These are phyloP conservation scores for Amphimedon queenslandica DNA, from an alignment of 37 sponge, comb jelly and placozoan genomes.

Conservation along the genomic window DNA sequence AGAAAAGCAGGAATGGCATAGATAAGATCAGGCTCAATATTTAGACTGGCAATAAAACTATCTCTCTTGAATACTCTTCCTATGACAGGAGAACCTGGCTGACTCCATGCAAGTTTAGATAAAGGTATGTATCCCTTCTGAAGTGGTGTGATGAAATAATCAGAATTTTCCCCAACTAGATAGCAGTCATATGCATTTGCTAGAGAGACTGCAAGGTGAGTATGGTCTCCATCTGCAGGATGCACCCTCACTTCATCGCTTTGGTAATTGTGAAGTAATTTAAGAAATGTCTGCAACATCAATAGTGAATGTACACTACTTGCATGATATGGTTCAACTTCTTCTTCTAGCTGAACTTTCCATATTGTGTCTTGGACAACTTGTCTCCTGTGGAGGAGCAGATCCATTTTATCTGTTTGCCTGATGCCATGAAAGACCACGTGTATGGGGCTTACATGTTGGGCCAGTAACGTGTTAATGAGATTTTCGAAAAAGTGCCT, in stretches of 20 bases:
- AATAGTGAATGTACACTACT: background rate
- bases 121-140: constrained; percentile 31
- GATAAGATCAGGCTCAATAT: constrained; percentile 13
- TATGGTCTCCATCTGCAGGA: constrained; percentile 33
- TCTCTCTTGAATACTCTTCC: constrained; percentile 6
- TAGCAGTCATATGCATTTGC: constrained; percentile 21
- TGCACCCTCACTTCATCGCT: background rate
- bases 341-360: background rate
- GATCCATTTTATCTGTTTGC: constrained; percentile 4
- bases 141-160: constrained; percentile 40
- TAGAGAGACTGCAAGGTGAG: constrained; percentile 9
- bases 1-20: constrained; percentile 16
- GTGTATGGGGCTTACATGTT: constrained; percentile 6
- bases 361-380: background rate
- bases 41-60: background rate
- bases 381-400: background rate
- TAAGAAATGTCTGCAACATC: constrained; percentile 2
- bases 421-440: constrained; percentile 38
- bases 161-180: constrained; percentile 27
- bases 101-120: constrained; percentile 6
- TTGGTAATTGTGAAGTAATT: constrained; percentile 7
- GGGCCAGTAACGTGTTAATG: constrained; percentile 3
- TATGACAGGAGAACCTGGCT: background rate
- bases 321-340: background rate
- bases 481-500: background rate